phyloP scores from a whole-genome alignment of 2,113 vertebrate species.

The Sminthopsis crassicaudata region DNA sequence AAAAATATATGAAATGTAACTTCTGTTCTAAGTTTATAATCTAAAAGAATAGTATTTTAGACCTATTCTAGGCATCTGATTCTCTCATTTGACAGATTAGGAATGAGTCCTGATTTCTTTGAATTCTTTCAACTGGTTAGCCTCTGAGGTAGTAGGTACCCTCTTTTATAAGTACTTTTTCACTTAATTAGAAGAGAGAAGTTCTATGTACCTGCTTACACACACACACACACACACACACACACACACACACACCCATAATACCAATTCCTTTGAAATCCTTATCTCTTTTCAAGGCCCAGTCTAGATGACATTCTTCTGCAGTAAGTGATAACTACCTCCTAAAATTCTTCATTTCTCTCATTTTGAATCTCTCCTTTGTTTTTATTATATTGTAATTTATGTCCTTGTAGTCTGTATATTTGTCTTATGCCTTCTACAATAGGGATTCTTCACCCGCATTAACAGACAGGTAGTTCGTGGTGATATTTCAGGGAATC shows the following conservation, averaged over 20 bases:
- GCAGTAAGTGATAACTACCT: neutral
- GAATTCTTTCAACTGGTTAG: too few relatives aligned
- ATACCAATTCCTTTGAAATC: neutral
- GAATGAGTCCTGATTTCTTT: too few relatives aligned
- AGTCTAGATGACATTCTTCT: neutral
- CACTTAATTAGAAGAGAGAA: too few relatives aligned
- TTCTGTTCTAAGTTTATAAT: too few relatives aligned
- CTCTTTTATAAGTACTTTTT: too few relatives aligned
- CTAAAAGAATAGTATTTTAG: too few relatives aligned
- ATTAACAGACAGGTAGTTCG: neutral
- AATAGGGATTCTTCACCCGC: neutral
- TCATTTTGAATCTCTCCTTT: neutral
- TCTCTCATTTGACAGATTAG: too few relatives aligned
- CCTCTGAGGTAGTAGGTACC: too few relatives aligned
- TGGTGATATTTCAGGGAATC: neutral
- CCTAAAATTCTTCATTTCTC: neutral
- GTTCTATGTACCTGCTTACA: too few relatives aligned
- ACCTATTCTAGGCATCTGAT: too few relatives aligned
- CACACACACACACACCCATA: neutral
- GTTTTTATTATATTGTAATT: neutral
- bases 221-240: too few relatives aligned
- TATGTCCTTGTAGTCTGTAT: neutral
- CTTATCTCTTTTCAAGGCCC: neutral
- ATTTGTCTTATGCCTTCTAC: neutral
- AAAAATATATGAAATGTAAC: too few relatives aligned